phyloP scores from a whole-genome alignment of 2,113 vertebrate genomes.

The Otus sunia region DNA sequence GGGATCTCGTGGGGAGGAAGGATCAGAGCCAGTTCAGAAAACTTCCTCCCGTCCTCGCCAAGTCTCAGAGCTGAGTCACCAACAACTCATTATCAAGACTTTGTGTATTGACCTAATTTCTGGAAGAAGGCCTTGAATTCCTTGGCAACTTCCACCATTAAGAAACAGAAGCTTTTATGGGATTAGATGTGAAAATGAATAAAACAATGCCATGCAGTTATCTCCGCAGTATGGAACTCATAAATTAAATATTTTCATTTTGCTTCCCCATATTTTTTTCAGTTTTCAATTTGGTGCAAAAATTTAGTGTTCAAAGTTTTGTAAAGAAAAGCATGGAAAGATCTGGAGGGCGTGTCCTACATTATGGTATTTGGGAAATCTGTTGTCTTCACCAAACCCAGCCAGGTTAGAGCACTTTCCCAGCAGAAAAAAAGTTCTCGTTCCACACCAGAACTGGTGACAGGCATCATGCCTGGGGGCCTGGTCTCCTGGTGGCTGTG shows the following conservation, averaged over 20 bases:
- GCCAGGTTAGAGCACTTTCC: neutral
- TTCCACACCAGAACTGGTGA: neutral
- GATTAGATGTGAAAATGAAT: neutral
- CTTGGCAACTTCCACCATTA: neutral
- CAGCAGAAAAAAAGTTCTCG: neutral
- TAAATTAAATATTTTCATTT: neutral
- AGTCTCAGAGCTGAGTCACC: neutral
- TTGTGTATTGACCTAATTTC: neutral
- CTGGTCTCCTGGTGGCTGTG: neutral
- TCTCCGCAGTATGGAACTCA: neutral
- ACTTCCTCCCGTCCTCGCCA: neutral
- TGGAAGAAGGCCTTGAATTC: neutral
- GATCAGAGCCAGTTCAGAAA: neutral
- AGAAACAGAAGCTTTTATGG: neutral
- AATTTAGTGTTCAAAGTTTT: neutral
- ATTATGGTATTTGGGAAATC: neutral
- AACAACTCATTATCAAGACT: neutral
- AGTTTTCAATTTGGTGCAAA: neutral
- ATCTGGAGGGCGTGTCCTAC: neutral
- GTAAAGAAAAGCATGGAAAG: neutral
- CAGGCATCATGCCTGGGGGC: neutral
- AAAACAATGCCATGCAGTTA: neutral
- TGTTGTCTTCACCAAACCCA: neutral
- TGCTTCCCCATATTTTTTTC: rapidly evolving
- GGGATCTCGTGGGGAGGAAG: neutral